phyloP scores from a whole-genome alignment of 2,888 invertebrate genomes.

The Campoplex capitator region DNA sequence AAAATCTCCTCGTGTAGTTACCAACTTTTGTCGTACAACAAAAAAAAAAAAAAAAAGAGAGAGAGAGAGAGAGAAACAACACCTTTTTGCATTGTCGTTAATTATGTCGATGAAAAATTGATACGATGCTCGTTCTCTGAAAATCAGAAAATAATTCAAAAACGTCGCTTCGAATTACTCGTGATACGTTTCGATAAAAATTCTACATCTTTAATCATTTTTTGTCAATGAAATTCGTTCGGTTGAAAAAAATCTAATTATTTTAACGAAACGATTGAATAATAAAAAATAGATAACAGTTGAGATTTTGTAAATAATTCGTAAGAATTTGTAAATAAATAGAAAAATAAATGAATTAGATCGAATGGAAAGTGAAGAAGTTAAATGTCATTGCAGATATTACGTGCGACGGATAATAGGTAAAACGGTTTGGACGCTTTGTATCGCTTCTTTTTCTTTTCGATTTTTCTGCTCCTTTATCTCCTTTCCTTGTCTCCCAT shows the following conservation, averaged over 20 bases:
- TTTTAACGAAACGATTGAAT: not conserved
- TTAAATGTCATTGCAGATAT: constrained; percentile 59
- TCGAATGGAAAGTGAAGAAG: constrained; percentile 26
- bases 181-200: not conserved
- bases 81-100: not conserved
- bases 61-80: not conserved
- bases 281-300: not conserved
- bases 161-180: not conserved
- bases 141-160: not conserved
- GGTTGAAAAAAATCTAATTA: not conserved
- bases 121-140: not conserved
- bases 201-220: not conserved
- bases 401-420: constrained; percentile 68
- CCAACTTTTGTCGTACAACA: constrained; percentile 19
- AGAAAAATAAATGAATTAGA: not conserved
- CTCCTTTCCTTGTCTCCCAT: constrained; percentile 42
- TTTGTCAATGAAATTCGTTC: not conserved
- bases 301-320: not conserved
- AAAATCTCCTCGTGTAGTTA: constrained; percentile 12
- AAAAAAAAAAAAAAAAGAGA: not conserved
- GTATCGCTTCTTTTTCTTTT: constrained; percentile 51
- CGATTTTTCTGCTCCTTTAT: constrained; percentile 2
- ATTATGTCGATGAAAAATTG: not conserved
- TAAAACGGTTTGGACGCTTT: constrained; percentile 64
- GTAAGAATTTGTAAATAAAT: not conserved